A percentile compares a stretch with the other conserved stretches of the same genome.
phyloP scores from a whole-genome alignment of 2,113 vertebrate species.

The Tympanuchus pallidicinctus region DNA sequence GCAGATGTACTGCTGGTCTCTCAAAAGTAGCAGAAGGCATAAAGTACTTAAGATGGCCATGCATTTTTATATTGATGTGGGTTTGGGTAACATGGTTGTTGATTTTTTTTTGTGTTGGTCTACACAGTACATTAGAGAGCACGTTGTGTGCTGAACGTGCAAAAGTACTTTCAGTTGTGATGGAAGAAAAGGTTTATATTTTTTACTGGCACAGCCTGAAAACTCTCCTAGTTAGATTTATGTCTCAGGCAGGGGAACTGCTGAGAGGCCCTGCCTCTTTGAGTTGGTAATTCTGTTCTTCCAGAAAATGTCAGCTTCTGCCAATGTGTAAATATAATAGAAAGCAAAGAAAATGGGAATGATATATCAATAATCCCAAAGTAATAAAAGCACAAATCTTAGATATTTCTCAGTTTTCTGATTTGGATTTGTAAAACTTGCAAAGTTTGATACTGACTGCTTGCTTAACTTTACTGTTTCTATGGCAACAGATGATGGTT shows the following conservation, averaged over 20 bases:
- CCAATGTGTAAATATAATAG: background rate
- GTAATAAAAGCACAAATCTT: no score
- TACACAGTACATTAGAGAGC: background rate
- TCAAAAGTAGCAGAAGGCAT: background rate
- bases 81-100: background rate
- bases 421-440: background rate
- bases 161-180: background rate
- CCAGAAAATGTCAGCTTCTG: background rate
- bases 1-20: background rate
- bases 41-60: background rate
- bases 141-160: background rate
- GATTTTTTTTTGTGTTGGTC: background rate
- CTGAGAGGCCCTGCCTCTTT: background rate
- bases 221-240: background rate
- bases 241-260: background rate
- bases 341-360: background rate
- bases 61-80: background rate
- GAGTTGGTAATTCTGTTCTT: background rate
- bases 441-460: background rate
- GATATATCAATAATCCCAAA: background rate
- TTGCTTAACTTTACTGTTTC: background rate
- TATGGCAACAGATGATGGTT: background rate
- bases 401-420: background rate
- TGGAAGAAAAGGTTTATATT: background rate
- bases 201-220: background rate